These are phyloP conservation scores for Psittacus erithacus DNA, from an alignment of 2,113 vertebrate genomes.

Conservation along the genomic window DNA sequence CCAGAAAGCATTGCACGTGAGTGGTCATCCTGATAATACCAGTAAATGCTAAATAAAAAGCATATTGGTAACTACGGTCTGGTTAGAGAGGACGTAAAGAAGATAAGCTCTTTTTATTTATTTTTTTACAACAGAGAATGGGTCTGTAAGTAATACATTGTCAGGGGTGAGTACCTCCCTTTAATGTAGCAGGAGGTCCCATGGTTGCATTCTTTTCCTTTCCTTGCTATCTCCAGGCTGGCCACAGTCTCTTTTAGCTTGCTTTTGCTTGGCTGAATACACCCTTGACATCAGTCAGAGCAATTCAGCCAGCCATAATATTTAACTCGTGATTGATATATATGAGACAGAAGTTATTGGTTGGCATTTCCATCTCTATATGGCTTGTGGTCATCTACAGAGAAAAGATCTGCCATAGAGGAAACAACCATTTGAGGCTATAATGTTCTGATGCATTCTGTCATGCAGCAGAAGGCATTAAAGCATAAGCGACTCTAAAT, in stretches of 20 bases:
- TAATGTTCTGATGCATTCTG: neutral
- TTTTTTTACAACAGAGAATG: neutral
- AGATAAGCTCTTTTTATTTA: neutral
- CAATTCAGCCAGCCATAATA: neutral
- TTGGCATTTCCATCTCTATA: neutral
- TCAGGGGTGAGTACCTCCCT: neutral
- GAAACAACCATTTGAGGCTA: neutral
- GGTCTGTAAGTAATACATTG: neutral
- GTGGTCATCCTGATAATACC: neutral
- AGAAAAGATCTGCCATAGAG: neutral
- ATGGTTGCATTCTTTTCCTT: neutral
- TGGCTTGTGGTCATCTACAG: neutral
- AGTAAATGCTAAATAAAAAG: constrained; percentile 19
- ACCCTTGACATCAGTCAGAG: neutral
- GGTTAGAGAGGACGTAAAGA: neutral
- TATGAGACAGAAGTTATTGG: neutral
- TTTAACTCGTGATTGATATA: constrained; percentile 28
- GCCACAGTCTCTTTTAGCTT: neutral
- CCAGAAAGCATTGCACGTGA: neutral
- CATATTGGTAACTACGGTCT: neutral
- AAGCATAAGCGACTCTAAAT: neutral
- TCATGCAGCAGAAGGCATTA: neutral
- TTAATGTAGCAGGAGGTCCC: neutral
- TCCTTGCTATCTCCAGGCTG: neutral
- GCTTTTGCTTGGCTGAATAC: neutral